Base-by-base conservation (phyloP, 2,797 vertebrate species). In the Bufotes viridis region DNA sequence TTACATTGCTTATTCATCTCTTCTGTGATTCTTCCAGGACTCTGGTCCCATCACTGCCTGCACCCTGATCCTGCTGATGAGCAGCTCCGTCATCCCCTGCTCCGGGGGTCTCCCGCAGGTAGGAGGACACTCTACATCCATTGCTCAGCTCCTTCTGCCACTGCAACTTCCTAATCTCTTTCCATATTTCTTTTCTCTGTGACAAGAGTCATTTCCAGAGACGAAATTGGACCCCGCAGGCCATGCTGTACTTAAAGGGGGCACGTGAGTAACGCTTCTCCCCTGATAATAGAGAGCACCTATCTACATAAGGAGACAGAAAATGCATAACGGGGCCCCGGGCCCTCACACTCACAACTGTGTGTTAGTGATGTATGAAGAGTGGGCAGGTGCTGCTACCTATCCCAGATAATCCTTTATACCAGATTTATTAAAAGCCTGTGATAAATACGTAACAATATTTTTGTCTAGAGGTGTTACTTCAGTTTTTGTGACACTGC, bases 221-320 rank as follows among this genome's bases (percentile, higher is more conserved):
- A 84, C 96, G 97, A 87, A 99, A 99, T 91, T 99, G 98, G 98
- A 98, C 97, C 9, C 97, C 98, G 0, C 98, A 99, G 92, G 97
- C 98, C 0, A 99, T 99, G 97, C 93, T 99, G 70, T 99, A 99
- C 90, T 94, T 99, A 34, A 99, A 99, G 93, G 98, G 98, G n/a
- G 97, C 97, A 90, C 97, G 98, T 99, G 96, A 89, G 98, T 97
- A 20, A 18, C 34, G 22, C 2, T 15, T 58, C 17, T 22, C 24
- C 29, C 1, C 15, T 2, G n/a, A 26, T 2, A 2, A 49, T 2
- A 22, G 0, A 22, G 9, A 13, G 12, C 49, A 22, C 6, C 6
- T 42, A 42, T 42, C 42, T 42, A 42, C 42, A 42, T 42, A 42
- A 3, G 42, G 42, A 42, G 6, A 42, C 42, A 42, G 42, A 7